Evolutionary conservation across 2,888 invertebrate species (phyloP), one percentile per base, ranked within the genome.

Genomic region (Meganola albula): DNA sequence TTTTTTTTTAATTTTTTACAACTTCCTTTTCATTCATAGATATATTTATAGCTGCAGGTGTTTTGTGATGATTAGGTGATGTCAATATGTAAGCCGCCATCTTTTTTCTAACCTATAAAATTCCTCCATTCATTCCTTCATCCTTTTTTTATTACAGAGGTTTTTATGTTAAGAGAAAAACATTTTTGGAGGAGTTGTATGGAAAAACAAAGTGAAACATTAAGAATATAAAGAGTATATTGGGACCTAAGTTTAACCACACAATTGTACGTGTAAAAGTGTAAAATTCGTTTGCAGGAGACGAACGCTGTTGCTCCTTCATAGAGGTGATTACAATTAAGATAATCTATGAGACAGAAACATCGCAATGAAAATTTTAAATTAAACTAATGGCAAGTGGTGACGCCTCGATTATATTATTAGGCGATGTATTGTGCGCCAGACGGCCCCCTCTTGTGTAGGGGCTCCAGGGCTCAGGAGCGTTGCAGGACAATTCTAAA

Each of bases 311-410:
- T n/a, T n/a, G n/a, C n/a, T n/a, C n/a, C n/a, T n/a, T n/a, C n/a
- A n/a, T n/a, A n/a, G n/a, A n/a, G n/a, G n/a, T n/a, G n/a, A n/a
- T n/a, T n/a, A n/a, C n/a, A 16, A 16, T 16, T 16, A 16, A 16
- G 4, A 5, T 5, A 16, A 16, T 16, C 27, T 37, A 42, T 45
- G 55, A 46, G 40, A 39, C 26, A 43, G 41, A 45, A 51, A 53
- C 51, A 53, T 44, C 57, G 71, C 67, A 68, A 76, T 77, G 78
- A 68, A 76, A 74, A 82, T 80, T 79, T 83, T 74, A 79, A 83
- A 78, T 82, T 82, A 76, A 83, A 83, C 83, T 83, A 83, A 82
- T 79, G 63, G 71, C 74, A 74, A 79, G 78, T 78, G 75, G 71
- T 72, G 72, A 66, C 72, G 73, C 63, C 60, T 69, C 74, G 79